A percentile compares a stretch with the other conserved stretches of the same genome.
phyloP scores from a whole-genome alignment of 1,140 invertebrate genomes.

The Aphelinus atriplicis region DNA sequence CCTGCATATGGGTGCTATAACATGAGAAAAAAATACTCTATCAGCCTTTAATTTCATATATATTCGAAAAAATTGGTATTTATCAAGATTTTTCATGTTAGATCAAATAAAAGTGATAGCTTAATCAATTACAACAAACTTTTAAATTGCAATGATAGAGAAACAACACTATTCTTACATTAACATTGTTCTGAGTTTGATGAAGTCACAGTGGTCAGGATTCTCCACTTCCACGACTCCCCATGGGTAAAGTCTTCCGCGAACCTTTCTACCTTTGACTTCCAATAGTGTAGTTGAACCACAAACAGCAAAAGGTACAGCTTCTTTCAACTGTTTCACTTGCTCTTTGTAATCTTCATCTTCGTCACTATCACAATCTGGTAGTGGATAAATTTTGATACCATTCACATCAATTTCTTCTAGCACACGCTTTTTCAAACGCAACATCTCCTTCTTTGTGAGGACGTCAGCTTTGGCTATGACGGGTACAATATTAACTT shows the following conservation, averaged over 20 bases:
- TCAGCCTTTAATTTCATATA: too few relatives aligned
- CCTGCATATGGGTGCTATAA: conserved; percentile 93
- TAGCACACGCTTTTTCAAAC: conserved; percentile 88
- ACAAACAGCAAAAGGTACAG: conserved; percentile 98
- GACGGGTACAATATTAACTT: conserved; percentile 98
- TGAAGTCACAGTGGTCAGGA: conserved; percentile 98
- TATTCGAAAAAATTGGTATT: too few relatives aligned
- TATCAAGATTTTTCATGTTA: too few relatives aligned
- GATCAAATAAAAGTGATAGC: too few relatives aligned
- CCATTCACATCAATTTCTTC: conserved; percentile 85
- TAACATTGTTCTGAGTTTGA: conserved; percentile 96
- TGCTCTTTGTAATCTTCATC: conserved; percentile 95
- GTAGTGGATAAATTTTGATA: conserved; percentile 95
- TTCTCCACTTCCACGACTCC: conserved; percentile 99
- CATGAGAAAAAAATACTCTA: conserved; percentile 5
- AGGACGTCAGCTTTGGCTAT: conserved; percentile 99
- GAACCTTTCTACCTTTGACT: conserved; percentile 87
- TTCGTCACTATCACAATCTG: conserved; percentile 95
- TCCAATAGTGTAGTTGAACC: conserved; percentile 94
- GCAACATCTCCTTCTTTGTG: conserved; percentile 92
- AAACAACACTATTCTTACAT: conserved; percentile 71
- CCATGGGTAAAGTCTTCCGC: conserved; percentile 97
- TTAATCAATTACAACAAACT: too few relatives aligned
- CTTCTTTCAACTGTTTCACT: conserved; percentile 90
- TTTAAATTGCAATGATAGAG: too few relatives aligned